These are phyloP conservation scores for Eufriesea mexicana DNA, from an alignment of 1,140 invertebrate genomes.

Conservation along the genomic window DNA sequence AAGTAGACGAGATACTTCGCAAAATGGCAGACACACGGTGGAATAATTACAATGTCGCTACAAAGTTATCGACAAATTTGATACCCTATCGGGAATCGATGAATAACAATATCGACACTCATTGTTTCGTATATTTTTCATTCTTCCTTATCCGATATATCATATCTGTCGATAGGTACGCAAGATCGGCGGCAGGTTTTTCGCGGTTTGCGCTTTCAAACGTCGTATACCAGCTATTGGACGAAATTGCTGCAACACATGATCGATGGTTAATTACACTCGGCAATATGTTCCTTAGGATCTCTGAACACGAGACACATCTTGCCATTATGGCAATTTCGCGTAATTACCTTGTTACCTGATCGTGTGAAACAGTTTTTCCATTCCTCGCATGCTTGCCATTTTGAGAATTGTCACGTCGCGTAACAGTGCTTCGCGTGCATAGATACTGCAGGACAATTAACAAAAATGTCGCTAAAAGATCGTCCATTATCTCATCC, in stretches of 20 bases:
- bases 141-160: not conserved
- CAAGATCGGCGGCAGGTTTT: not conserved
- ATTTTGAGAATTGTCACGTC: not conserved
- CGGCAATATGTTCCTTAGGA: too few relatives aligned
- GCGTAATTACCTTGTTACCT: not conserved
- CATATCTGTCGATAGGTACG: not conserved
- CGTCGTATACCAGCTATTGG: too few relatives aligned
- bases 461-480: not conserved
- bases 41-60: not conserved
- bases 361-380: not conserved
- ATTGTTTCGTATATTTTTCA: constrained; percentile 5
- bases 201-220: not conserved
- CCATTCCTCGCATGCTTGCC: not conserved
- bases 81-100: not conserved
- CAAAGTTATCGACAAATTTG: constrained; percentile 18
- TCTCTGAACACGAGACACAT: not conserved
- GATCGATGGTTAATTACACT: not conserved
- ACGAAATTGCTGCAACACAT: not conserved
- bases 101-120: not conserved
- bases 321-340: not conserved
- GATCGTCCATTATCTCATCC: not conserved
- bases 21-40: too few relatives aligned
- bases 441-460: not conserved
- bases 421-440: not conserved
- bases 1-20: not conserved